Evolutionary conservation across 2,888 invertebrate genomes (phyloP).

Genomic region (Stenodera caucasica): DNA sequence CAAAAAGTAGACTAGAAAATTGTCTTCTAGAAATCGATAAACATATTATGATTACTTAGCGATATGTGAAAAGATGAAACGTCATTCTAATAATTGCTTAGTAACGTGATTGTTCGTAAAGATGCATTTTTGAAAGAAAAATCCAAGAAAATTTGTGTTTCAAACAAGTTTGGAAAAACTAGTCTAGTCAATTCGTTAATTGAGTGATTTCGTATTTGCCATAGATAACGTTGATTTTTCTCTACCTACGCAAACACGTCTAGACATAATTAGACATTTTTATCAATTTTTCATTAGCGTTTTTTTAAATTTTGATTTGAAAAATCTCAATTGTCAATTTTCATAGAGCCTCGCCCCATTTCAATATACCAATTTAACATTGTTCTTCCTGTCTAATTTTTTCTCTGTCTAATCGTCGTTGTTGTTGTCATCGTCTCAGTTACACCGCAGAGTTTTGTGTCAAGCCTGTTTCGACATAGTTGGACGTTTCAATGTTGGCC

Average conservation of each 20-base stretch:
- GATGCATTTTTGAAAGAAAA: no score
- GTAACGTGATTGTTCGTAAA: no score
- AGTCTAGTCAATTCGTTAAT: background rate
- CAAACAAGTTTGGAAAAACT: background rate
- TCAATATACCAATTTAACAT: slow-evolving; percentile 7
- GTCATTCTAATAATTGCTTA: no score
- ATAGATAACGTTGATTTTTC: slow-evolving; percentile 26
- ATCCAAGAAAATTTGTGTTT: no score
- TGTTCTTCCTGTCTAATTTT: background rate
- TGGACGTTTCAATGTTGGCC: slow-evolving; percentile 2
- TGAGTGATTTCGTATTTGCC: background rate
- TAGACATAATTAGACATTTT: background rate
- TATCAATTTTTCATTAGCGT: slow-evolving; percentile 1
- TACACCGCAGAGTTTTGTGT: slow-evolving; percentile 7
- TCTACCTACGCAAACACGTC: slow-evolving; percentile 28
- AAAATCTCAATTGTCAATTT: background rate
- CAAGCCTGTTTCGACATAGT: background rate
- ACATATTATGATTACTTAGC: no score
- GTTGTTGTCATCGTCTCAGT: background rate
- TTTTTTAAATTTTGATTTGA: background rate
- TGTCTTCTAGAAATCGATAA: no score
- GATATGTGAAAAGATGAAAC: no score
- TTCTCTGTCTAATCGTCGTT: no score
- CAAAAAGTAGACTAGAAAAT: no score
- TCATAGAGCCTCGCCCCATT: background rate